Evolutionary conservation across 2,888 invertebrate species (phyloP).

Genomic region (Limnephilus auricula): DNA sequence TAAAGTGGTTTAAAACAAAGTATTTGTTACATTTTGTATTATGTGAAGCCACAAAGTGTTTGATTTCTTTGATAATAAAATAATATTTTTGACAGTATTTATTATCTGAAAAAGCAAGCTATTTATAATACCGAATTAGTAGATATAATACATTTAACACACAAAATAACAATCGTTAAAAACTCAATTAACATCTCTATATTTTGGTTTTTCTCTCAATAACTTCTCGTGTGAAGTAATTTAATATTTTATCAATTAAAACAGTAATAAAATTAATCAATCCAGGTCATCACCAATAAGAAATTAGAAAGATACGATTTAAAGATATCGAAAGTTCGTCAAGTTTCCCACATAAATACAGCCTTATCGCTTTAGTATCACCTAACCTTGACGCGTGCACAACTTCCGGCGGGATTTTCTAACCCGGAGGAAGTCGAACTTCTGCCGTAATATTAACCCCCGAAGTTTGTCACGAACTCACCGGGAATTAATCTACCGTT

Average conservation of each 20-base stretch:
- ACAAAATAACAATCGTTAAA: too few relatives aligned
- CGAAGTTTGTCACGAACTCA: slow-evolving; percentile 23
- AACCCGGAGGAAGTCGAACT: slow-evolving; percentile 12
- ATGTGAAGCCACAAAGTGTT: too few relatives aligned
- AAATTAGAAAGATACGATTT: background rate
- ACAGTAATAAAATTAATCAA: background rate
- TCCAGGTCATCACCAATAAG: background rate
- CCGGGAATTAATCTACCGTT: slow-evolving; percentile 16
- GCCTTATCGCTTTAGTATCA: slow-evolving; percentile 1
- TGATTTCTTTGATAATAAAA: too few relatives aligned
- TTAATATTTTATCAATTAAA: background rate
- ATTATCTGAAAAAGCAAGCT: too few relatives aligned
- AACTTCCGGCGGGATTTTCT: slow-evolving; percentile 16
- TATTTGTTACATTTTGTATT: too few relatives aligned
- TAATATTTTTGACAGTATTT: too few relatives aligned
- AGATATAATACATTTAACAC: too few relatives aligned
- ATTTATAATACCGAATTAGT: too few relatives aligned
- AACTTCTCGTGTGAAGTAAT: too few relatives aligned
- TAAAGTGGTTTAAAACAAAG: too few relatives aligned
- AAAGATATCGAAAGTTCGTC: background rate
- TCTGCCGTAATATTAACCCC: slow-evolving; percentile 26
- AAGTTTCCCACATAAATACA: background rate
- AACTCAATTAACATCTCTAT: too few relatives aligned
- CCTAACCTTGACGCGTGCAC: slow-evolving; percentile 6
- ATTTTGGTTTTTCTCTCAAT: too few relatives aligned